Base-by-base conservation (phyloP, 2,797 vertebrate species). In the Carapus acus region DNA sequence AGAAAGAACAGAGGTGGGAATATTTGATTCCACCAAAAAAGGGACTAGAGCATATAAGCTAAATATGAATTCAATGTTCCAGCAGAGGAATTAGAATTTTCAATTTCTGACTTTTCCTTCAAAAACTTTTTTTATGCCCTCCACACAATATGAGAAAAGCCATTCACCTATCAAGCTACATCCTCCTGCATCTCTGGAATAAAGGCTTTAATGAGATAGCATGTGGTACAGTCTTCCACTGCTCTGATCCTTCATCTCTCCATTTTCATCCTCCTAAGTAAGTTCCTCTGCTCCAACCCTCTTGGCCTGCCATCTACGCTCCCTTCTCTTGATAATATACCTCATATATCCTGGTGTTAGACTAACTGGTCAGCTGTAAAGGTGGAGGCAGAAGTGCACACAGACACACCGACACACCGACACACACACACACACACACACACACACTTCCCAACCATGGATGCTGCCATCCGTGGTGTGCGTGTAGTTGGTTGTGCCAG, bases 311-410 rank as follows among this genome's bases (percentile, higher is more conserved):
- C 11, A 8, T 38, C 38, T 24, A 18, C 42, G 8, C 20, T 33
- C 27, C 43, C 43, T 41, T 17, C 3, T 53, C 31, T 18, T 41
- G 37, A 37, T 55, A 33, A 44, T 45, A 38, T 41, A 27, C 58
- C 58, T 58, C 44, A 69, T 66, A 50, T 59, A 50, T 47, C 19
- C 19, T 48, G 67, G 42, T 42, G 38, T 53, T 19, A 11, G 23
- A 57, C 50, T 55, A 20, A 58, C 53, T n/a, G 20, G 33, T 67
- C 62, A 52, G 43, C 27, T 21, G 15, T 58, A 27, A 60, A 48
- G 56, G 65, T 67, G 54, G 17, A 37, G 51, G 39, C 23, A 45
- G 5, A 27, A 9, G 5, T 27, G 24, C 9, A 27, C 24, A 27
- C 24, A 27, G 5, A 27, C 24, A 27, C 24, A 27, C 24, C 4